These are phyloP conservation scores for Petrocephalus schoutedeni DNA, from an alignment of 2,797 vertebrate genomes.

Conservation along the genomic window DNA sequence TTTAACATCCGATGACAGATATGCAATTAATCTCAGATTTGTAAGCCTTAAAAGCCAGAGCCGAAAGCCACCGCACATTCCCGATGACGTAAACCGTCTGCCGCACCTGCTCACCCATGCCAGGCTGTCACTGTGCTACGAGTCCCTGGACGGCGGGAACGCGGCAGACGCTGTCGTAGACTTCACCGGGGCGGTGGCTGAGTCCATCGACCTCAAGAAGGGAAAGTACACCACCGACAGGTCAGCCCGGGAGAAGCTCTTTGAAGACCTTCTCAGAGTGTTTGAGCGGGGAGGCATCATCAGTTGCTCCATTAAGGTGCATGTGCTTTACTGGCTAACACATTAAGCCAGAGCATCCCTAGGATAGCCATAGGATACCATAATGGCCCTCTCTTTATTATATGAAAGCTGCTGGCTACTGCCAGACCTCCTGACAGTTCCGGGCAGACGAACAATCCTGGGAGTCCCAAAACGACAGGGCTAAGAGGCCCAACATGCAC, in stretches of 20 bases:
- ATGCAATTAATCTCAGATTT: not conserved
- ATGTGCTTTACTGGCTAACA: constrained; percentile 22
- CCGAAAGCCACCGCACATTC: not conserved
- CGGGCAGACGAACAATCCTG: not conserved
- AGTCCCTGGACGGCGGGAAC: constrained; percentile 83
- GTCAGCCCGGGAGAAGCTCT: constrained; percentile 69
- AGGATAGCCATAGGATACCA: not conserved
- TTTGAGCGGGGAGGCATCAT: constrained; percentile 77
- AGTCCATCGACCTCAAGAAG: constrained; percentile 70
- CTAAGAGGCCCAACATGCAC: not conserved
- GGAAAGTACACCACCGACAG: constrained; percentile 54
- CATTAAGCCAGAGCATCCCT: not conserved
- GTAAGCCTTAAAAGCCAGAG: not conserved
- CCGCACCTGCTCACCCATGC: not conserved
- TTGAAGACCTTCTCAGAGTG: constrained; percentile 77
- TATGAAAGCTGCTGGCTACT: not conserved
- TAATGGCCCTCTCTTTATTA: not conserved
- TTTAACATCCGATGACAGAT: not conserved
- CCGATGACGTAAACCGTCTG: not conserved
- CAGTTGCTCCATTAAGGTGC: constrained; percentile 81
- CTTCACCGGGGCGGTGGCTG: constrained; percentile 83
- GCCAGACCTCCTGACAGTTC: not conserved
- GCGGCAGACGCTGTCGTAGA: constrained; percentile 89
- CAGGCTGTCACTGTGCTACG: constrained; percentile 84
- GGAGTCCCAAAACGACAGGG: not conserved